Evolutionary conservation across 1,140 invertebrate genomes (phyloP), one percentile per base, ranked within the genome.

Genomic region (Condylostylus longicornis): DNA sequence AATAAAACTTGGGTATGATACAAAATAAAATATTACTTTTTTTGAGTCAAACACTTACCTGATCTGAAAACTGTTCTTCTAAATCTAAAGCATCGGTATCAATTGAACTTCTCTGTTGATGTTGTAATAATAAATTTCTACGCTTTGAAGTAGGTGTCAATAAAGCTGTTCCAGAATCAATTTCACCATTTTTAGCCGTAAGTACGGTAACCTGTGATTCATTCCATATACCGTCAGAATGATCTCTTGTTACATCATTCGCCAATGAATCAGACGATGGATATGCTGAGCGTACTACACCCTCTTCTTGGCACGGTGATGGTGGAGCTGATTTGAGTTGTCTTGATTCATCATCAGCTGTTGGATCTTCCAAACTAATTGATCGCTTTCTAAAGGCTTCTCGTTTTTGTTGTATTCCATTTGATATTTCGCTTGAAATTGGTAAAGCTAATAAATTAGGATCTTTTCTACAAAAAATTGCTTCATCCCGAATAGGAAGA

Each of bases 221-320:
- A 61, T 85, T 86, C 82, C 82, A 86, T 49, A 81, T 76, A 22
- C 79, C 79, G 54, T 84, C 81, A 22, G 80, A 84, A 54, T 84
- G 80, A 55, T 84, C 81, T 51, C 78, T 68, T 49, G 75, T 77
- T 18, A 70, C 63, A 53, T 82, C 79, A 42, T 79, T 79, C 12
- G 76, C 73, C 41, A 84, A 54, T 8, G 81, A 84, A 58, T 85
- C 81, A 49, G 73, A 82, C 18, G 81, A 85, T 19, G 77, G 79
- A 59, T 80, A 83, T 13, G 79, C 79, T 13, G 80, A 83, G 41
- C 53, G 48, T 38, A 46, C 49, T 37, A 55, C 45, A 22, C 52
- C 37, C 33, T 59, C 56, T 5, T 58, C 56, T 8, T 47, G 52
- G 27, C 66, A 61, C 8, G 69, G 69, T 32, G 69, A 71, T 5